Evolutionary conservation across 2,797 vertebrate species (phyloP).

Genomic region (Rhynchotus rufescens): DNA sequence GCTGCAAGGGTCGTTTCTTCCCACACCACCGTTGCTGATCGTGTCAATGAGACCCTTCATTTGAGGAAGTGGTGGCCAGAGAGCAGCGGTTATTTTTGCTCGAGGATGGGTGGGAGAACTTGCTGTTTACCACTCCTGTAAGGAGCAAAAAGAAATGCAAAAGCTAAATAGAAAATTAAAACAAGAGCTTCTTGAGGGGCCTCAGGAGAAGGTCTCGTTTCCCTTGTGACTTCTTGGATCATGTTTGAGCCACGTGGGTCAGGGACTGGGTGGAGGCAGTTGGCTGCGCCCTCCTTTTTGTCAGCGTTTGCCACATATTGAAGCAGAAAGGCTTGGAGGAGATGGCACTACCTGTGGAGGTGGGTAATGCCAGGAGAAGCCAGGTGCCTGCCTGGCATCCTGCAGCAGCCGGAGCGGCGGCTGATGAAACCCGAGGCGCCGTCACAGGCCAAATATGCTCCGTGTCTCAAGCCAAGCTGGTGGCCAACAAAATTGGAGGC

Average conservation of each 20-base stretch:
- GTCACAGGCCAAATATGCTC: background rate
- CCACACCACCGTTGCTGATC: background rate
- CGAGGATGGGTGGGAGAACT: background rate
- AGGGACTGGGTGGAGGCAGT: background rate
- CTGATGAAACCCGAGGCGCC: background rate
- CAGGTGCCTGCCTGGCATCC: background rate
- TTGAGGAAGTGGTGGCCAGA: background rate
- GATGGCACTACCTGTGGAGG: background rate
- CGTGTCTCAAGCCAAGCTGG: background rate
- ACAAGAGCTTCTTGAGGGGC: background rate
- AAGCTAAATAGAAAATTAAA: constrained; percentile 2
- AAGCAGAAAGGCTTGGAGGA: background rate
- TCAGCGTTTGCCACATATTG: background rate
- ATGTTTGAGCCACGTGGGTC: background rate
- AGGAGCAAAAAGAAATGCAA: background rate
- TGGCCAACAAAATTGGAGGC: background rate
- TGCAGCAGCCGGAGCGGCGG: background rate
- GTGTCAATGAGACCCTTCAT: background rate
- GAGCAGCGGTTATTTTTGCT: background rate
- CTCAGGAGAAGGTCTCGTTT: background rate
- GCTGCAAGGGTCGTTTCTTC: no score
- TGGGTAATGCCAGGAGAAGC: background rate
- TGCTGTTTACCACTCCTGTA: background rate
- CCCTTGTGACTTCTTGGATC: background rate
- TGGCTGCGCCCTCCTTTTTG: background rate